A percentile compares a stretch with the other conserved stretches of the same genome.
phyloP scores from a whole-genome alignment of 2,113 vertebrate species.

The Haemorhous mexicanus region DNA sequence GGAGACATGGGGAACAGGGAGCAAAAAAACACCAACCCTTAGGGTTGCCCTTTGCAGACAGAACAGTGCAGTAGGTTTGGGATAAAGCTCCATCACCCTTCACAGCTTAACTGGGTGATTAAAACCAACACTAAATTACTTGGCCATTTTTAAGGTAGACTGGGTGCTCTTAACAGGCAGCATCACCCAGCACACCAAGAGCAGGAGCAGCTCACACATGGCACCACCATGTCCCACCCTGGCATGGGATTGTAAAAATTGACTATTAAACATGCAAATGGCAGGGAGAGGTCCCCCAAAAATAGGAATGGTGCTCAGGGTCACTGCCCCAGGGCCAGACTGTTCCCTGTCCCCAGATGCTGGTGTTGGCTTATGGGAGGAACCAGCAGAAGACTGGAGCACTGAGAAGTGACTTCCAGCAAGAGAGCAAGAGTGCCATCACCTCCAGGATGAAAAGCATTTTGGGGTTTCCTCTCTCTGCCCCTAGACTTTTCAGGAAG shows the following conservation, averaged over 20 bases:
- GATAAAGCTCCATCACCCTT: background rate
- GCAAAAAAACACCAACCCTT: fast-evolving
- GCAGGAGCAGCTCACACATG: fast-evolving
- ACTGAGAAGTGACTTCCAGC: background rate
- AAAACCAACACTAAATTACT: background rate
- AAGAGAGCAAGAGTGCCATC: fast-evolving
- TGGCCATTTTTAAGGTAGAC: background rate
- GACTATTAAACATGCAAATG: fast-evolving
- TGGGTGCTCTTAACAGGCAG: background rate
- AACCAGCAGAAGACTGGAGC: background rate
- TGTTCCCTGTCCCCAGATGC: fast-evolving
- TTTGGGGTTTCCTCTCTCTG: background rate
- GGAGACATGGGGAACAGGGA: background rate
- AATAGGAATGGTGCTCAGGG: background rate
- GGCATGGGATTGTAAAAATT: background rate
- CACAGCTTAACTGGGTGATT: background rate
- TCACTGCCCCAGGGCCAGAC: background rate
- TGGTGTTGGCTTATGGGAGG: background rate
- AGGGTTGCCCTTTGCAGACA: background rate
- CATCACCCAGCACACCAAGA: fast-evolving
- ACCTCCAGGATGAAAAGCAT: fast-evolving
- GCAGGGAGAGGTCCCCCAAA: background rate
- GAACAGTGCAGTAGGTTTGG: background rate
- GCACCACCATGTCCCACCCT: fast-evolving
- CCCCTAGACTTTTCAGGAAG: background rate